Evolutionary conservation across 2,888 invertebrate genomes (phyloP), one percentile per base, ranked within the genome.

Genomic region (Altica lythri): DNA sequence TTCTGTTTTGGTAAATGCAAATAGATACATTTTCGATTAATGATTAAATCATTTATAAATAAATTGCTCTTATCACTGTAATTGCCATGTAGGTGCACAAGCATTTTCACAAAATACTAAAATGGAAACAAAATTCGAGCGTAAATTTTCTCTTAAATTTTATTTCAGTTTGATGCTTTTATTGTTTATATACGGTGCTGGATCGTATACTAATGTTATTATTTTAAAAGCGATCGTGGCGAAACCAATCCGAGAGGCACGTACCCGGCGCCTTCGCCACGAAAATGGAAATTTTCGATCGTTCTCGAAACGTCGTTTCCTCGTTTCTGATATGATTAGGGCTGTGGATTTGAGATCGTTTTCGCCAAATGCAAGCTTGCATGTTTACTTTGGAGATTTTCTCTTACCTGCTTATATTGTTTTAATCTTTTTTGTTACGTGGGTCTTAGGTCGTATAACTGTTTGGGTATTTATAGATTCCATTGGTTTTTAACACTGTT

Each of bases 161-260:
- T 61, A 53, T 62, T 66, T 62, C 62, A 53, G 57, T 60, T 55
- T 44, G 57, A 37, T 63, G 65, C 66, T 67, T 68, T 71, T 71
- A 72, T 72, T 73, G 72, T 73, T 73, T 72, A 70, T 73, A 70
- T 68, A 69, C 68, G 68, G 59, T 53, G 63, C 62, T 64, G 59
- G 59, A 55, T 61, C 55, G 69, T 72, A 71, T 71, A 68, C 69
- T 72, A 73, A 72, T 73, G 68, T 73, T 70, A 73, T 74, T 73
- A 72, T 73, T 73, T 66, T 70, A 67, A 69, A 68, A 62, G 57
- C 64, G 68, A 70, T 67, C 69, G 49, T 42, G 65, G 64, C 65
- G 68, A 64, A 60, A 60, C 57, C 60, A 60, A 57, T 55, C 46
- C 53, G 43, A 42, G 42, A 27, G 55, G 54, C 56, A 56, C 59